Base-by-base conservation (phyloP, 2,113 vertebrate genomes). In the Psittacula cyanocephala region DNA sequence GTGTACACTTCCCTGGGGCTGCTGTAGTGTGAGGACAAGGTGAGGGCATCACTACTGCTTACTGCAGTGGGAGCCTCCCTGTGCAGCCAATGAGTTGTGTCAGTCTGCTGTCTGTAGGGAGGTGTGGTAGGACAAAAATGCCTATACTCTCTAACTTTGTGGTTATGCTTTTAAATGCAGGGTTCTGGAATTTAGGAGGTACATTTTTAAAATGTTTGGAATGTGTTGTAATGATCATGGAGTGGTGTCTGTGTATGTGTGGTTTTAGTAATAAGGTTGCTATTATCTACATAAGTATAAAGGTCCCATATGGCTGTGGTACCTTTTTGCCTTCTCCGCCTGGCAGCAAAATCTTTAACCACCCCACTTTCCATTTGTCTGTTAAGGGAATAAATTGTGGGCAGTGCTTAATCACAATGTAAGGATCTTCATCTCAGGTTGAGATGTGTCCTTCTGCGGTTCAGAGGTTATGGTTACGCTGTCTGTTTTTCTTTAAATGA, bases 141-240 rank as follows among this genome's bases (percentile, higher is more conserved):
- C 5, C 9, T 60, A 3, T 33, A 29, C 5, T 1, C 2, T 11
- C 8, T 19, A 13, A 0, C 0, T 55, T 27, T 55, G 35, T 25
- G 37, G 25, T 39, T 43, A 2, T 24, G 5, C 27, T 63, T 27
- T n/a, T 17, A 43, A 43, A 17, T 39, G 12, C 10, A 4, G 20
- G 23, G 15, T 17, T 90, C 44, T 49, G 39, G 25, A 67, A 19
- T n/a, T 53, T 20, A 29, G 31, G 49, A 64, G 22, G 4, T 9
- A 17, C 23, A 28, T 65, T 49, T 33, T 65, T 49, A 37, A 67
- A 31, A 35, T 18, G 10, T 7, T 52, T 13, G 49, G n/a, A 27
- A 43, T 24, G 6, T 20, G 14, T 7, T 70, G n/a, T 14, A 25
- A 15, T 18, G 11, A 50, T 29, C 3, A 2, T 23, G 46, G 17